phyloP scores from a whole-genome alignment of 1,140 invertebrate species.

The Ctenoplectra terminalis region DNA sequence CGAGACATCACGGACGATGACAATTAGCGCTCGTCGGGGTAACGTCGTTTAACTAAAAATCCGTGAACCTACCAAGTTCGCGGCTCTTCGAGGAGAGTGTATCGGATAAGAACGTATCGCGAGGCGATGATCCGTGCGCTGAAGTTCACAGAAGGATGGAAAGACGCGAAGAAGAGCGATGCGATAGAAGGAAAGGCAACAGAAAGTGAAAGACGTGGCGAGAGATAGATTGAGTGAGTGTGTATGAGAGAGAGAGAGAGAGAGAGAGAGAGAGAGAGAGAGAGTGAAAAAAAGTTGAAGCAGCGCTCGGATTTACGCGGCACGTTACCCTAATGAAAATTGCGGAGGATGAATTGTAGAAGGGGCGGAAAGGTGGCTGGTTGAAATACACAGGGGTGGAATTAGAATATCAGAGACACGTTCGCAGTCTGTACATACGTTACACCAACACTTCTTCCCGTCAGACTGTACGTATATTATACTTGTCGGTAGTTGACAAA shows the following conservation, averaged over 20 bases:
- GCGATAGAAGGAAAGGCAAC: background rate
- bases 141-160: conserved; percentile 51
- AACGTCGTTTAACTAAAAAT: conserved; percentile 14
- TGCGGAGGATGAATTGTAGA: conserved; percentile 69
- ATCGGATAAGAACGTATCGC: conserved; percentile 51
- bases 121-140: conserved; percentile 65
- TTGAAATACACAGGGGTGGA: conserved; percentile 73
- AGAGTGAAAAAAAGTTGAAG: conserved; percentile 57
- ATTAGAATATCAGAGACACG: conserved; percentile 78
- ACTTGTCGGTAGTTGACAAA: conserved; percentile 78
- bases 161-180: background rate
- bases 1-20: no score
- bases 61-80: conserved; percentile 4
- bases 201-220: no score
- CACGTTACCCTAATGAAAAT: conserved; percentile 80
- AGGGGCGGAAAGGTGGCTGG: conserved; percentile 44
- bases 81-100: conserved; percentile 1
- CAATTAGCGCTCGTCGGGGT: background rate
- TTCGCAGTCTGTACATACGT: conserved; percentile 56
- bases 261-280: no score
- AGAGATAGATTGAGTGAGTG: background rate
- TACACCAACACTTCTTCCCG: conserved; percentile 44
- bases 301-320: conserved; percentile 70
- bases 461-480: conserved; percentile 73
- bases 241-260: no score